phyloP scores from a whole-genome alignment of 2,113 vertebrate species.

The Eretmochelys imbricata region DNA sequence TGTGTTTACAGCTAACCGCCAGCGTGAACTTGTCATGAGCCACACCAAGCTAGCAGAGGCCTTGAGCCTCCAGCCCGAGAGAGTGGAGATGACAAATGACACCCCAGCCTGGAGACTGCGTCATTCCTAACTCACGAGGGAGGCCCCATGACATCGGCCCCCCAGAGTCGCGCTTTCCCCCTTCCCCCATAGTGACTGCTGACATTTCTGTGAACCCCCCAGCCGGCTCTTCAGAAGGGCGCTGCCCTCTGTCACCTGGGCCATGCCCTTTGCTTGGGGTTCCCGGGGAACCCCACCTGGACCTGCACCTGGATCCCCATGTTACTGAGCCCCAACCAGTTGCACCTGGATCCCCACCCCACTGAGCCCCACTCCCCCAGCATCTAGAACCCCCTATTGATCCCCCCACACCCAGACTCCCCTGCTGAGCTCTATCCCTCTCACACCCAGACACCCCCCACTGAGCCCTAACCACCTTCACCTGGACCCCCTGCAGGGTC shows the following conservation, averaged over 20 bases:
- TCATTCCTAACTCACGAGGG: neutral
- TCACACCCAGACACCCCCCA: no score
- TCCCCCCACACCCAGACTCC: no score
- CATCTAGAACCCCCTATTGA: no score
- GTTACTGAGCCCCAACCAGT: no score
- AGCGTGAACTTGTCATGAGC: neutral
- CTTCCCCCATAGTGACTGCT: neutral
- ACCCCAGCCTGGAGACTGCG: neutral
- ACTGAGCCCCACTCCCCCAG: no score
- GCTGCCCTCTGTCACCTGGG: neutral
- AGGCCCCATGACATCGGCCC: neutral
- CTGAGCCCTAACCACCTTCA: no score
- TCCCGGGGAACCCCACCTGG: neutral
- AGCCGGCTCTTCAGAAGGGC: neutral
- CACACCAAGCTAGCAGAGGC: neutral
- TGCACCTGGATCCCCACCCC: no score
- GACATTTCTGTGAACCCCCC: neutral
- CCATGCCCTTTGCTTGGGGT: neutral
- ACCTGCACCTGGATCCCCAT: no score
- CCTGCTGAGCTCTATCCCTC: no score
- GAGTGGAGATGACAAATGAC: neutral
- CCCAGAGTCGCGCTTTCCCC: neutral
- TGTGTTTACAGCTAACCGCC: neutral
- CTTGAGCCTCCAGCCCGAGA: neutral
- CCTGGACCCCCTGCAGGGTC: no score